Conservation (phyloP, 2,888 invertebrate species). For the Eupithecia abbreviata region DNA sequence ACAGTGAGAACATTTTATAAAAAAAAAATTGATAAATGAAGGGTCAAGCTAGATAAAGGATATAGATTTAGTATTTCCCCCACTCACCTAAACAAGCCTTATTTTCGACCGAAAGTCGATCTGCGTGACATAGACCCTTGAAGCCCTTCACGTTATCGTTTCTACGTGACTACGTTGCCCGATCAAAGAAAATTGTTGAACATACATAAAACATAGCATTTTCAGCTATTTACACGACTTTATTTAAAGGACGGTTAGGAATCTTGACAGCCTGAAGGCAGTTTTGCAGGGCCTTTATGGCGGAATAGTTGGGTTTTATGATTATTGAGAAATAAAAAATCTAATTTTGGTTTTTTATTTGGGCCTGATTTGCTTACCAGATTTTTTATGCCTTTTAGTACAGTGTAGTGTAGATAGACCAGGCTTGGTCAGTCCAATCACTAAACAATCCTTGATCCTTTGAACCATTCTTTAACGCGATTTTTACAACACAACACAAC, state of each 20-base stretch:
- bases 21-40: neutral
- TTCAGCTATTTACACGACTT: constrained; percentile 37
- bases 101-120: neutral
- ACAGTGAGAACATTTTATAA: neutral
- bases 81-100: neutral
- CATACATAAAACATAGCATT: constrained; percentile 47
- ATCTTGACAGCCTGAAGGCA: constrained; percentile 7
- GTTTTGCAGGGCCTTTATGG: neutral
- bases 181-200: constrained; percentile 54
- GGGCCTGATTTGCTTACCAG: neutral
- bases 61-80: neutral
- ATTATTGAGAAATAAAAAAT: neutral
- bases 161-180: constrained; percentile 60
- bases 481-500: neutral
- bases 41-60: neutral
- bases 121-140: constrained; percentile 28
- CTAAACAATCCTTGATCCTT: neutral
- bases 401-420: neutral
- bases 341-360: neutral
- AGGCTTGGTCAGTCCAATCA: neutral
- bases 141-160: constrained; percentile 53
- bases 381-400: neutral
- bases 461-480: neutral
- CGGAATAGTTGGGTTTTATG: constrained; percentile 5
- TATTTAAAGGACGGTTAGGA: constrained; percentile 34